phyloP scores from a whole-genome alignment of 2,888 invertebrate species.

The Limnephilus rhombicus region DNA sequence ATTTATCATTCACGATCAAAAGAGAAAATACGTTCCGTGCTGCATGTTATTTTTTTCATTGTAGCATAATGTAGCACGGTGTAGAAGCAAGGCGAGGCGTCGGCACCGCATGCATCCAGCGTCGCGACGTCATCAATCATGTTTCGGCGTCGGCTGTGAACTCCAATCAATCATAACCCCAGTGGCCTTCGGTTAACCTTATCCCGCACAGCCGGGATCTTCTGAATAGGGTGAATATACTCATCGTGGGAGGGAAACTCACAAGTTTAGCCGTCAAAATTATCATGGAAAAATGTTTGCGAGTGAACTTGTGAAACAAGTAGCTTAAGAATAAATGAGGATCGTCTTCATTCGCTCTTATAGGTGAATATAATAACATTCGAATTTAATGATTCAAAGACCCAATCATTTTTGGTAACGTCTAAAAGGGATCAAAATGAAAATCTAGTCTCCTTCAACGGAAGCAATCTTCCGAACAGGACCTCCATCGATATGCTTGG shows the following conservation, averaged over 20 bases:
- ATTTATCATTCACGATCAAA: conserved; percentile 10
- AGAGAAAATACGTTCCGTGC: not conserved
- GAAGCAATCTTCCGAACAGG: too few species aligned
- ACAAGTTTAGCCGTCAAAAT: not conserved
- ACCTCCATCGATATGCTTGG: too few species aligned
- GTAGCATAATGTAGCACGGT: not conserved
- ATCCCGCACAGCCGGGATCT: conserved; percentile 15
- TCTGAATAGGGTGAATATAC: not conserved
- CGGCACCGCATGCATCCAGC: conserved; percentile 38
- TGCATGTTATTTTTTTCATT: conserved; percentile 6
- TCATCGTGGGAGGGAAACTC: not conserved
- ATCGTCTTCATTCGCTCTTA: too few species aligned
- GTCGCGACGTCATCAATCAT: conserved; percentile 60
- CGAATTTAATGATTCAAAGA: too few species aligned
- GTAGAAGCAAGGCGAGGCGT: not conserved
- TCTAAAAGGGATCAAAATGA: too few species aligned
- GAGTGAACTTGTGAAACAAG: too few species aligned
- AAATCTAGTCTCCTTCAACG: too few species aligned
- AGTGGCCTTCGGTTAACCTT: conserved; percentile 39
- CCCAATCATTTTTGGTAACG: too few species aligned
- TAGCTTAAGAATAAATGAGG: too few species aligned
- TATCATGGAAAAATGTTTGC: not conserved
- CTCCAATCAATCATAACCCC: conserved; percentile 46
- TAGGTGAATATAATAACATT: too few species aligned
- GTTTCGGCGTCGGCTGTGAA: conserved; percentile 52